A percentile compares a stretch with the other conserved stretches of the same genome.
Conservation (phyloP, 2,888 invertebrate species). For the Octonoba sinensis region DNA sequence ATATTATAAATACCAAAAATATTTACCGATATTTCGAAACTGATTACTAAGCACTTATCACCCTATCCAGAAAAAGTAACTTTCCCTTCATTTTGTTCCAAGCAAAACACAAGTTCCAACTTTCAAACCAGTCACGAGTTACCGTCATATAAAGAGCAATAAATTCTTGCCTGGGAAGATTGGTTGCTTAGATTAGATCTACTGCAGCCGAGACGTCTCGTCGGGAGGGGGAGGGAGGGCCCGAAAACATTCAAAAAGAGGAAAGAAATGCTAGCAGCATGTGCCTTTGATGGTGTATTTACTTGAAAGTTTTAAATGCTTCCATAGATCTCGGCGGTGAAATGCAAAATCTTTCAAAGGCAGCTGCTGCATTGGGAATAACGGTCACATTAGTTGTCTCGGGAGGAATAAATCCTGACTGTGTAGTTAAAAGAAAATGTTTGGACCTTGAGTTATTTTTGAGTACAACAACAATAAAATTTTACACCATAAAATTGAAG, state of each 20-base stretch:
- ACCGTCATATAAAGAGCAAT: slow-evolving; percentile 24
- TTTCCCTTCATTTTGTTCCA: slow-evolving; percentile 9
- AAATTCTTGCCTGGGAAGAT: slow-evolving; percentile 38
- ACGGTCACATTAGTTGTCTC: too few relatives aligned
- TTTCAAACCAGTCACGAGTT: slow-evolving; percentile 33
- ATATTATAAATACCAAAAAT: too few relatives aligned
- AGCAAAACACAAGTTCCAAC: not conserved
- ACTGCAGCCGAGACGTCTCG: not conserved
- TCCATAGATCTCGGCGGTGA: slow-evolving; percentile 1
- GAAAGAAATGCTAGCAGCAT: not conserved
- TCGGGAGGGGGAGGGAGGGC: not conserved
- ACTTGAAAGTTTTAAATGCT: slow-evolving; percentile 1
- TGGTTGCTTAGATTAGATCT: slow-evolving; percentile 21
- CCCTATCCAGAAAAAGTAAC: not conserved
- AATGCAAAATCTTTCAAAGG: not conserved
- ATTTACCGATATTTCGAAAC: too few relatives aligned
- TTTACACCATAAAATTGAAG: too few relatives aligned
- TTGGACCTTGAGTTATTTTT: too few relatives aligned
- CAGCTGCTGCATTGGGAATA: slow-evolving; percentile 1
- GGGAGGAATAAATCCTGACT: too few relatives aligned
- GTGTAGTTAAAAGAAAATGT: too few relatives aligned
- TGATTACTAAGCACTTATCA: slow-evolving; percentile 30
- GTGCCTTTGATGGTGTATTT: slow-evolving; percentile 4
- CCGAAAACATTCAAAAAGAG: not conserved
- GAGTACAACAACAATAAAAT: too few relatives aligned